phyloP scores from a whole-genome alignment of 2,797 vertebrate genomes.

The Trichosurus vulpecula region DNA sequence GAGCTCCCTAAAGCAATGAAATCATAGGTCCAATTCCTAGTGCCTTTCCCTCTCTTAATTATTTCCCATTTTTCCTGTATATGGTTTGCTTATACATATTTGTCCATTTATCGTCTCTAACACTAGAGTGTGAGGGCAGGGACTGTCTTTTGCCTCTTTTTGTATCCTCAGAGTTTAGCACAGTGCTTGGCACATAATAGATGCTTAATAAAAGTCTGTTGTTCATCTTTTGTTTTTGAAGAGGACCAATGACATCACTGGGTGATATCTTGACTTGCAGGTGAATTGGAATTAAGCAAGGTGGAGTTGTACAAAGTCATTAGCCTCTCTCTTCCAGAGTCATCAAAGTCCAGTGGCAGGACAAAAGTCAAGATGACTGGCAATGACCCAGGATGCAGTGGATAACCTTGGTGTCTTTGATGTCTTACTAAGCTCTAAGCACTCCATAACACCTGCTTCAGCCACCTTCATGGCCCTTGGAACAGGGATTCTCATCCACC shows the following conservation, averaged over 20 bases:
- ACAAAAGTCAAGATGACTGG: background rate
- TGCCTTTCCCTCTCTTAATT: background rate
- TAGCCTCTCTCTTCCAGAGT: background rate
- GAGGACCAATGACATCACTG: background rate
- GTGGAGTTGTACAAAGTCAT: background rate
- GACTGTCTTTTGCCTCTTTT: background rate
- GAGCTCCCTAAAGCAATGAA: background rate
- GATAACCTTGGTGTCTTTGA: background rate
- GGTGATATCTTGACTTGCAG: background rate
- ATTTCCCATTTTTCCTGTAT: background rate
- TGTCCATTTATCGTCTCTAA: background rate
- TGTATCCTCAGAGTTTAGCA: background rate
- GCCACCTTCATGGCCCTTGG: background rate
- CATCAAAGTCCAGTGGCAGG: background rate
- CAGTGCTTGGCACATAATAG: background rate
- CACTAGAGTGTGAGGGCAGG: background rate
- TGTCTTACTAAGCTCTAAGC: background rate
- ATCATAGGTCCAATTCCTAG: background rate
- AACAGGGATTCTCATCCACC: background rate
- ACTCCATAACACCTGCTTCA: background rate
- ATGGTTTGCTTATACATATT: background rate
- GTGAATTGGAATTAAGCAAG: background rate
- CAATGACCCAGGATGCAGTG: background rate
- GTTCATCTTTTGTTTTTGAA: background rate
- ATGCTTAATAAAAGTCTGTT: background rate